These are phyloP conservation scores for Lithodes maja DNA, from an alignment of 2,888 invertebrate genomes.

Conservation along the genomic window DNA sequence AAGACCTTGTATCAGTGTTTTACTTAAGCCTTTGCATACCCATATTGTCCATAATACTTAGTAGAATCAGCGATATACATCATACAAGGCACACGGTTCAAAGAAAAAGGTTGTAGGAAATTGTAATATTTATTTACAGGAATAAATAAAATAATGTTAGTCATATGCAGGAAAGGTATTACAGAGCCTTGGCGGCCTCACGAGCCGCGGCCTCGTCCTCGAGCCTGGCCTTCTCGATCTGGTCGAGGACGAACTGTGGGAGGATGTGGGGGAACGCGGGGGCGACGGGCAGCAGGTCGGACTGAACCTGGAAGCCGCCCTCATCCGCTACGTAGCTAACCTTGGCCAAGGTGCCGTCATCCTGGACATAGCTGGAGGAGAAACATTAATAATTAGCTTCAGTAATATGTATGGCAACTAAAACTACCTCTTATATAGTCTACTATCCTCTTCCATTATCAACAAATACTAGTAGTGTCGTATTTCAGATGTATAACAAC, in stretches of 20 bases:
- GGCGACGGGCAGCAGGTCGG: constrained; percentile 42
- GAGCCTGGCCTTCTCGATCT: constrained; percentile 47
- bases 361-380: constrained; percentile 30
- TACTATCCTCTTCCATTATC: background rate
- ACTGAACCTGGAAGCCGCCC: constrained; percentile 32
- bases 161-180: too few relatives aligned
- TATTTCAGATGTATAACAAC: background rate
- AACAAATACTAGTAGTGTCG: background rate
- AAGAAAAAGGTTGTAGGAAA: too few relatives aligned
- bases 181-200: background rate
- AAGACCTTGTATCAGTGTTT: too few relatives aligned
- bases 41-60: too few relatives aligned
- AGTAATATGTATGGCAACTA: background rate
- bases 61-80: too few relatives aligned
- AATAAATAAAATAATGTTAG: too few relatives aligned
- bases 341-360: constrained; percentile 42
- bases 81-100: too few relatives aligned
- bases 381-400: too few relatives aligned
- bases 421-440: background rate
- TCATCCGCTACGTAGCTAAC: constrained; percentile 48
- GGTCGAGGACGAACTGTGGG: constrained; percentile 38
- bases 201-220: constrained; percentile 21
- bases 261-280: constrained; percentile 33
- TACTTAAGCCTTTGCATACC: too few relatives aligned
- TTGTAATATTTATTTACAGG: too few relatives aligned